phyloP scores from a whole-genome alignment of 2,113 vertebrate species.

The Proteles cristata region DNA sequence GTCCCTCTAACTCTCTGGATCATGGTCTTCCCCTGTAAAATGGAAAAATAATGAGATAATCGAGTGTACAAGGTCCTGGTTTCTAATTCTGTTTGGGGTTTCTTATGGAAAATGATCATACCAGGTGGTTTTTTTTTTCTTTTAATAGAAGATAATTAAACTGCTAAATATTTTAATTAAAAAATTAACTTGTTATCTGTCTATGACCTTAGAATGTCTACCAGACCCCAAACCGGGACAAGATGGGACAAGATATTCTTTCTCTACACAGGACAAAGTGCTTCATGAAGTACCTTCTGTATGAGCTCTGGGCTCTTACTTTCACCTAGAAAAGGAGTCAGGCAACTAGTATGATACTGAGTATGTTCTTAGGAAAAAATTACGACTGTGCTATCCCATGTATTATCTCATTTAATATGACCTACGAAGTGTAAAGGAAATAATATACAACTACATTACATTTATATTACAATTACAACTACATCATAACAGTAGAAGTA shows the following conservation, averaged over 20 bases:
- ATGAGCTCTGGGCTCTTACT: not conserved
- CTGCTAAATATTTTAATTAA: not conserved
- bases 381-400: not conserved
- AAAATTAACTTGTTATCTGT: not conserved
- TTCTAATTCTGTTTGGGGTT: not conserved
- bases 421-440: not conserved
- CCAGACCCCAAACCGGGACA: not conserved
- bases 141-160: not conserved
- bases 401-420: not conserved
- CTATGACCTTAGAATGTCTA: not conserved
- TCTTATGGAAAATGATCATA: not conserved
- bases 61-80: fast-evolving
- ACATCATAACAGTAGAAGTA: not conserved
- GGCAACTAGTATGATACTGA: not conserved
- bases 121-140: not conserved
- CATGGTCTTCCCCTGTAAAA: not conserved
- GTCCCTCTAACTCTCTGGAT: not conserved
- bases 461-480: not conserved
- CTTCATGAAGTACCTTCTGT: not conserved
- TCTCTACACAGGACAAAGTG: not conserved
- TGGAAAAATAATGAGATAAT: not conserved
- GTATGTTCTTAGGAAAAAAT: not conserved
- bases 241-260: not conserved
- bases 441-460: not conserved
- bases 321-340: not conserved